phyloP scores from a whole-genome alignment of 1,140 invertebrate genomes.

The Macrostomum lignano region DNA sequence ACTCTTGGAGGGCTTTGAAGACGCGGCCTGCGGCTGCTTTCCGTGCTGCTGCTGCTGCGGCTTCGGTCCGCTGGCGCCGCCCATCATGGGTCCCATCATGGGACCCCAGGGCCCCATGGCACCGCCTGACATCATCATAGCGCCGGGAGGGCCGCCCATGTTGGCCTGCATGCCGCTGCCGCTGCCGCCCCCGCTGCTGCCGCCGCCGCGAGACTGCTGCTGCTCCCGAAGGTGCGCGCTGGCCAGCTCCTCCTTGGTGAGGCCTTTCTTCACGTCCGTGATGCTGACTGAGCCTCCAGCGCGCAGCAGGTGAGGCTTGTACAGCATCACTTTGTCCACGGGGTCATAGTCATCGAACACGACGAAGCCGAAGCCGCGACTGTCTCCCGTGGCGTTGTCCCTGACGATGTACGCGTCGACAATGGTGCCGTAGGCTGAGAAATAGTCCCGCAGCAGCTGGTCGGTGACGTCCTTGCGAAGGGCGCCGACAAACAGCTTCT shows the following conservation, averaged over 20 bases:
- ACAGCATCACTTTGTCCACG: constrained; percentile 12
- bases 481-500: constrained; percentile 9
- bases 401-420: constrained; percentile 14
- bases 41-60: no score
- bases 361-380: constrained; percentile 18
- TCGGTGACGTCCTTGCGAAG: constrained; percentile 13
- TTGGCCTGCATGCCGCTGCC: no score
- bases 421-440: constrained; percentile 14
- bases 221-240: constrained; percentile 27
- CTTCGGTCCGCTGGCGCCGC: no score
- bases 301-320: background rate
- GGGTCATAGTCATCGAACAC: constrained; percentile 17
- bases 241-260: background rate
- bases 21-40: no score
- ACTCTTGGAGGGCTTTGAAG: no score
- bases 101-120: no score
- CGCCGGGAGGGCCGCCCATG: no score
- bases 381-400: constrained; percentile 17
- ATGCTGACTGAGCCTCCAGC: constrained; percentile 1
- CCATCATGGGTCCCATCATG: no score
- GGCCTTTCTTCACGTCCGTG: constrained; percentile 2
- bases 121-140: no score
- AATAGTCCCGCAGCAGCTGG: constrained; percentile 10
- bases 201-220: constrained; percentile 8
- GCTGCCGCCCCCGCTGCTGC: no score